phyloP scores from a whole-genome alignment of 1,140 invertebrate species.

The Pseudobourletiella spinata region DNA sequence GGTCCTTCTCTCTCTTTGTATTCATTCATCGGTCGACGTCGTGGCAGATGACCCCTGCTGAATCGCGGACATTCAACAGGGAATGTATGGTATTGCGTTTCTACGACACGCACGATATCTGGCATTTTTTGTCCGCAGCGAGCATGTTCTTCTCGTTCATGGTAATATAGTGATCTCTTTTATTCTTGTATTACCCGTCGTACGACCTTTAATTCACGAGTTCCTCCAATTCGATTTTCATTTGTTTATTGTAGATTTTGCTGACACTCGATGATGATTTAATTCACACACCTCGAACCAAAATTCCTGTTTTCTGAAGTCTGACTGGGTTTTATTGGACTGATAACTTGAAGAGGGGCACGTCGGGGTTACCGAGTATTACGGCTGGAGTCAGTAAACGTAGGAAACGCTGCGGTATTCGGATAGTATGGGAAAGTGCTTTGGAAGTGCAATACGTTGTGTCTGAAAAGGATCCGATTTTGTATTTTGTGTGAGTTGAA shows the following conservation, averaged over 20 bases:
- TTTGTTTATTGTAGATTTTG: constrained; percentile 44
- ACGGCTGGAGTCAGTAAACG: no score
- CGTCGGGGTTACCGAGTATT: no score
- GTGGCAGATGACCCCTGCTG: constrained; percentile 71
- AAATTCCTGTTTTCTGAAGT: constrained; percentile 67
- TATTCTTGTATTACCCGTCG: no score
- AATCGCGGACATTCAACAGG: constrained; percentile 64
- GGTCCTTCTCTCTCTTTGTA: constrained; percentile 60
- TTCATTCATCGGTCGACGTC: constrained; percentile 69
- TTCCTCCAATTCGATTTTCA: no score
- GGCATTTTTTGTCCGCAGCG: constrained; percentile 78
- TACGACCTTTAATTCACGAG: no score
- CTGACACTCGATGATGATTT: constrained; percentile 72
- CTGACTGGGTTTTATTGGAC: background rate
- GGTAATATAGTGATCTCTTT: constrained; percentile 36
- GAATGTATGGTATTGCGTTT: constrained; percentile 65
- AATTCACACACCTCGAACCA: constrained; percentile 51
- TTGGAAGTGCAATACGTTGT: no score
- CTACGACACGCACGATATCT: constrained; percentile 65
- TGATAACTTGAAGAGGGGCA: no score
- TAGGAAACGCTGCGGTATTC: no score
- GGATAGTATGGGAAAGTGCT: no score
- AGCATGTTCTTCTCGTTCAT: constrained; percentile 83
- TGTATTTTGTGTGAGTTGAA: no score
- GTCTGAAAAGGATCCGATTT: no score